These are phyloP conservation scores for Melanotus villosus DNA, from an alignment of 2,888 invertebrate genomes.

Conservation along the genomic window DNA sequence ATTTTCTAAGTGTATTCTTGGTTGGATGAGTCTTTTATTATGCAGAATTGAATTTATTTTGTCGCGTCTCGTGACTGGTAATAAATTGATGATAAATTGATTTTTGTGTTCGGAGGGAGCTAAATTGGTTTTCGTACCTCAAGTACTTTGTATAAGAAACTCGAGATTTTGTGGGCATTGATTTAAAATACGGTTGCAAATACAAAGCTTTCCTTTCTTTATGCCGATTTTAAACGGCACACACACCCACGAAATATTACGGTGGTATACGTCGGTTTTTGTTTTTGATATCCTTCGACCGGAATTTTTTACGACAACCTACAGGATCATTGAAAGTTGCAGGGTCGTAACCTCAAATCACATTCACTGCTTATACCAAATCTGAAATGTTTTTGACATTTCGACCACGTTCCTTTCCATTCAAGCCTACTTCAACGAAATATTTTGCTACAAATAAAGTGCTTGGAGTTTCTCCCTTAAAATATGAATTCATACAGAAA, in stretches of 20 bases:
- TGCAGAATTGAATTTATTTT: constrained; percentile 45
- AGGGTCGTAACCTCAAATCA: constrained; percentile 13
- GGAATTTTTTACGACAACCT: constrained; percentile 26
- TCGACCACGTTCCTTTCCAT: not conserved
- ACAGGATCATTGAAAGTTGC: constrained; percentile 7
- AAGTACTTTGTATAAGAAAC: constrained; percentile 47
- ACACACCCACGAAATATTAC: constrained; percentile 26
- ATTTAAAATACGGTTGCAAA: constrained; percentile 31
- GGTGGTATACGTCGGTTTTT: not conserved
- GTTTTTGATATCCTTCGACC: constrained; percentile 7
- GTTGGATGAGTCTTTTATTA: constrained; percentile 45
- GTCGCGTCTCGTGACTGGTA: constrained; percentile 48
- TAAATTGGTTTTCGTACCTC: constrained; percentile 49
- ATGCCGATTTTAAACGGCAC: constrained; percentile 13
- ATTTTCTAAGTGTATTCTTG: constrained; percentile 43
- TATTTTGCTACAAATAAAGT: not conserved
- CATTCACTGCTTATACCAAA: constrained; percentile 7
- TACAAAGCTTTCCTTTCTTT: constrained; percentile 16
- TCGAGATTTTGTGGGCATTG: constrained; percentile 39
- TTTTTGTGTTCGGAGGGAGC: constrained; percentile 47
- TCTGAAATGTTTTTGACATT: constrained; percentile 10
- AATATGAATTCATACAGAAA: not conserved
- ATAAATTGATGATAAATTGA: constrained; percentile 51
- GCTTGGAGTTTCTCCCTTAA: not conserved
- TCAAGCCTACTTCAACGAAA: not conserved